Percentiles rank a stretch among this genome's conserved stretches.
These are phyloP conservation scores for Macropodus opercularis DNA, from an alignment of 2,797 vertebrate genomes.

Conservation along the genomic window DNA sequence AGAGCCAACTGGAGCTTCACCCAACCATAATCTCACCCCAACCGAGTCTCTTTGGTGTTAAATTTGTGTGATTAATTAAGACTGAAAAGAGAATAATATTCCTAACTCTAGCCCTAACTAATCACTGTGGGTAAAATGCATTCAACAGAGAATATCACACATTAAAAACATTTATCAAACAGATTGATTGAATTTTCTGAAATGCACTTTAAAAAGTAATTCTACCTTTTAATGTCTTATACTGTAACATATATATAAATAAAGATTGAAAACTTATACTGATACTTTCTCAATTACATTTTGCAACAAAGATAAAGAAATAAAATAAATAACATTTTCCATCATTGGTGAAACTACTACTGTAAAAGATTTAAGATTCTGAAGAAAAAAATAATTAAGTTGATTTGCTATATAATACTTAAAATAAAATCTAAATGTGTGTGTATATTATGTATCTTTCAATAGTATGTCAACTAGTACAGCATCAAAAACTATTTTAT, in stretches of 20 bases:
- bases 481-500: no score
- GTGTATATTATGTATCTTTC: no score
- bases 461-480: neutral
- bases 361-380: neutral
- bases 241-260: no score
- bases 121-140: no score
- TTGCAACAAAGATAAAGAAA: neutral
- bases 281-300: neutral
- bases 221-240: no score
- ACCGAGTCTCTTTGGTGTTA: no score
- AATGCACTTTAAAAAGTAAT: no score
- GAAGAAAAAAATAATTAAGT: neutral
- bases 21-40: constrained; percentile 37
- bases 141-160: no score
- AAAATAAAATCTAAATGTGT: no score
- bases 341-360: neutral
- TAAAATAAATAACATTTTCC: neutral
- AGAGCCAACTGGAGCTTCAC: constrained; percentile 39
- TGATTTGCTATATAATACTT: neutral
- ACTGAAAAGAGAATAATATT: neutral
- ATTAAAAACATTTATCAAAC: no score
- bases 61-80: neutral
- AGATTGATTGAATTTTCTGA: no score
- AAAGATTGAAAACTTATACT: neutral
- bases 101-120: no score